These are phyloP conservation scores for Saimiri boliviensis DNA, from an alignment of 2,113 vertebrate genomes.

Conservation along the genomic window DNA sequence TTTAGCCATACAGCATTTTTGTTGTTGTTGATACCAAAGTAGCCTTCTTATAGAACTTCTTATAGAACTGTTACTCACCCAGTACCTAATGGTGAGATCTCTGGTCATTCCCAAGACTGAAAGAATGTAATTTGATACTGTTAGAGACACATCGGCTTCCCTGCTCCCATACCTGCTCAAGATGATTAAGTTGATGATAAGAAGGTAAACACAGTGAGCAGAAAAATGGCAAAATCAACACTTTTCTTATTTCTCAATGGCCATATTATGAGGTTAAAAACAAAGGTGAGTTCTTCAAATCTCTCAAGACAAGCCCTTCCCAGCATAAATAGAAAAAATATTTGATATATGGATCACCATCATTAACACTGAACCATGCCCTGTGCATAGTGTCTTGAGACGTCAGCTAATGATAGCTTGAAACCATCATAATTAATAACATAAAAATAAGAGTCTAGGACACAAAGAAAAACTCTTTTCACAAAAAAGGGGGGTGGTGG, in stretches of 20 bases:
- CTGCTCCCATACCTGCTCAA: neutral
- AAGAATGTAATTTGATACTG: neutral
- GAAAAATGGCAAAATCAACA: neutral
- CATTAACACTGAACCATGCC: neutral
- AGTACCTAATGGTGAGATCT: neutral
- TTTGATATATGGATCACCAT: neutral
- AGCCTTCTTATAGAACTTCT: neutral
- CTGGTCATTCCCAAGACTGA: neutral
- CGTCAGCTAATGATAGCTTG: neutral
- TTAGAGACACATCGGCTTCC: neutral
- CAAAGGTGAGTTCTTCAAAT: neutral
- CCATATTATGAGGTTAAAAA: neutral
- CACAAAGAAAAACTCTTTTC: neutral
- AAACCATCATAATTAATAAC: neutral
- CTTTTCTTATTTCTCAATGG: neutral
- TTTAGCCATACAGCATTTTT: neutral
- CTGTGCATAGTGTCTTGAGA: neutral
- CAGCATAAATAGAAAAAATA: neutral
- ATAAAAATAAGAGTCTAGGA: neutral
- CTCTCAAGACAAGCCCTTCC: neutral
- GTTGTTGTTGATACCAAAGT: neutral
- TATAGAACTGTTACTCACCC: neutral
- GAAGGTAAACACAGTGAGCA: neutral
- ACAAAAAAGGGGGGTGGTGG: neutral
- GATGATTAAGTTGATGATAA: neutral